A percentile compares a stretch with the other conserved stretches of the same genome.
Evolutionary conservation across 2,888 invertebrate genomes (phyloP).

Genomic region (Pollenia labialis): DNA sequence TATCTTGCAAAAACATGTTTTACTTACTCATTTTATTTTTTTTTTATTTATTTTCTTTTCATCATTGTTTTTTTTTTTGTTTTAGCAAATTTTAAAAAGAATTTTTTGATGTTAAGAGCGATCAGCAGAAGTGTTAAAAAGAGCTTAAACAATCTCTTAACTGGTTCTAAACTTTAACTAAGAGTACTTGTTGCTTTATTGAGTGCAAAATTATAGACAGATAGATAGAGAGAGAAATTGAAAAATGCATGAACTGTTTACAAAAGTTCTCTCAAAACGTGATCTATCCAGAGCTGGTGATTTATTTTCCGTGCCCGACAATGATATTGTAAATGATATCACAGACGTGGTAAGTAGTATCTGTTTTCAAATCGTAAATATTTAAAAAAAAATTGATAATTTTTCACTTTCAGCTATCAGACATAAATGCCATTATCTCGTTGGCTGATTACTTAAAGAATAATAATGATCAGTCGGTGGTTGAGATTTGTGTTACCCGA

Average conservation of each 20-base stretch:
- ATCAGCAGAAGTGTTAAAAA: background rate
- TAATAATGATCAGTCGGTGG: constrained; percentile 96
- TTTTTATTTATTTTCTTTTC: constrained; percentile 29
- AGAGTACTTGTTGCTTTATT: constrained; percentile 38
- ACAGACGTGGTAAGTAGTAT: constrained; percentile 91
- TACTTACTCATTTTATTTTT: constrained; percentile 55
- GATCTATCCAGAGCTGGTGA: constrained; percentile 96
- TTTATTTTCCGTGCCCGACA: constrained; percentile 94
- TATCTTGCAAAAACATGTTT: constrained; percentile 58
- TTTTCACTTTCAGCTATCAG: constrained; percentile 86
- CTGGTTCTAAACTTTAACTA: background rate
- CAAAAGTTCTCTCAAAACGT: constrained; percentile 94
- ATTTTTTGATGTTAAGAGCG: constrained; percentile 52
- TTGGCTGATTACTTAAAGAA: constrained; percentile 92
- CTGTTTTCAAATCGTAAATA: background rate
- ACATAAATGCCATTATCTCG: constrained; percentile 92
- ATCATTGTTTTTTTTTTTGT: constrained; percentile 17
- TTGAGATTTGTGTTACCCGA: constrained; percentile 96
- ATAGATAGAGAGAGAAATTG: constrained; percentile 3
- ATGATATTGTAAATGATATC: constrained; percentile 92
- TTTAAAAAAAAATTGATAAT: background rate
- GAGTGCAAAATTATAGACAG: background rate
- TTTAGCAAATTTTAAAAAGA: constrained; percentile 59
- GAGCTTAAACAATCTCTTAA: constrained; percentile 26
- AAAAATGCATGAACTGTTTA: constrained; percentile 95